phyloP scores from a whole-genome alignment of 2,888 invertebrate species.

The Monopis laevigella region DNA sequence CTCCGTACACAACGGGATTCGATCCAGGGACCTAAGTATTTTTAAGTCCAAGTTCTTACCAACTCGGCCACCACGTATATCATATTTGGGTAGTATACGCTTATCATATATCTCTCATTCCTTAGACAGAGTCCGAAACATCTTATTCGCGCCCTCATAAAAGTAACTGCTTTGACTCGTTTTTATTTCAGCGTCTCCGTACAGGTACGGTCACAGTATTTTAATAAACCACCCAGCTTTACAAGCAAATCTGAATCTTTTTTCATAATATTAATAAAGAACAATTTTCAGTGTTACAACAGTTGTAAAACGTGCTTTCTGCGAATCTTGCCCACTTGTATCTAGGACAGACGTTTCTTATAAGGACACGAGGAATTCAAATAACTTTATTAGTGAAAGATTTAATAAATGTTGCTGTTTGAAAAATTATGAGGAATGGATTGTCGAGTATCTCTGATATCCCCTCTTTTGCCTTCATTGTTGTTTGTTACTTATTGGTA shows the following conservation, averaged over 20 bases:
- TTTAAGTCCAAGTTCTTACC: too few relatives aligned
- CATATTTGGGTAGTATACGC: too few relatives aligned
- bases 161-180: slow-evolving; percentile 66
- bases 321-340: slow-evolving; percentile 58
- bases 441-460: too few relatives aligned
- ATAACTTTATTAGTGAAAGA: slow-evolving; percentile 56
- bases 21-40: too few relatives aligned
- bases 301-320: slow-evolving; percentile 5
- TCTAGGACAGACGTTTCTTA: slow-evolving; percentile 54
- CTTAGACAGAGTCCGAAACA: slow-evolving; percentile 63
- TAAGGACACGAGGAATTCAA: slow-evolving; percentile 62
- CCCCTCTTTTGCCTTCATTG: background rate
- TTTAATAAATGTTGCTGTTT: slow-evolving; percentile 10
- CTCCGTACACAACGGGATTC: too few relatives aligned
- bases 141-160: slow-evolving; percentile 69
- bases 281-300: background rate
- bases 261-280: slow-evolving; percentile 1
- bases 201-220: slow-evolving; percentile 66
- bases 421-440: slow-evolving; percentile 7
- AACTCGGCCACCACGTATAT: too few relatives aligned
- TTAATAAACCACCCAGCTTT: slow-evolving; percentile 48
- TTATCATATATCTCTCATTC: slow-evolving; percentile 54
- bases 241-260: slow-evolving; percentile 24
- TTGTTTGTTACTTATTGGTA: background rate
- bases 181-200: slow-evolving; percentile 61